Base-by-base conservation (phyloP, 1,140 invertebrate genomes). In the Ceratosolen solmsi region DNA sequence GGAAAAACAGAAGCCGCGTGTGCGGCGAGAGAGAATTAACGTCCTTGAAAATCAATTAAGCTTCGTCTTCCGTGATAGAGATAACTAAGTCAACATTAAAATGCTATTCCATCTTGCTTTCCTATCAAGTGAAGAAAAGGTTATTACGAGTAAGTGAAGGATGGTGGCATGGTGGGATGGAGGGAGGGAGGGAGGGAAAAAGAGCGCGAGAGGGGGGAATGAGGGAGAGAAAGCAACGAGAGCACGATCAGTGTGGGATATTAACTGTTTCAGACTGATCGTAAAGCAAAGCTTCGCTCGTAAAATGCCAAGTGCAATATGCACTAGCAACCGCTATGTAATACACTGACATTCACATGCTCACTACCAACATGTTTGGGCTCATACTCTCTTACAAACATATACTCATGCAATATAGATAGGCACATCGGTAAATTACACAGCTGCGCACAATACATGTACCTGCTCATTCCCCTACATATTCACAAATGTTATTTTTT, bases 231-330 rank as follows among this genome's bases (percentile, higher is more conserved):
- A 63, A 58, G 30, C 33, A 76, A 20, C 56, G 60, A 72, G 36
- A 54, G 70, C 20, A 20, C 36, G 38, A 75, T 75, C 73, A 46
- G 51, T 63, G 76, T 49, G 84, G 63, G 78, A 83, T 77, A 80
- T 80, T 80, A 77, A 77, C 78, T 80, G 80, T 77, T 83, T 68
- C 46, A 80, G 73, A 82, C 76, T 77, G 76, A 84, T 84, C 80
- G 77, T 82, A 82, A 79, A 82, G 68, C 72, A 82, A 77, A 80
- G 49, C 33, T 58, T 63, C 60, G 75, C 73, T 84, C 80, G 82
- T 80, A 76, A 80, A 82, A 71, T 65, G 49, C 54, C 51, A 2
- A 75, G 70, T 46, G 56, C 49, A 36, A 41, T 30, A 38, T 20
- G 5, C 15, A 13, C 30, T 13, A 36, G 60, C 30, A 65, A 5